Evolutionary conservation across 2,888 invertebrate genomes (phyloP), one percentile per base, ranked within the genome.

Genomic region (Pristionchus maxplancki): DNA sequence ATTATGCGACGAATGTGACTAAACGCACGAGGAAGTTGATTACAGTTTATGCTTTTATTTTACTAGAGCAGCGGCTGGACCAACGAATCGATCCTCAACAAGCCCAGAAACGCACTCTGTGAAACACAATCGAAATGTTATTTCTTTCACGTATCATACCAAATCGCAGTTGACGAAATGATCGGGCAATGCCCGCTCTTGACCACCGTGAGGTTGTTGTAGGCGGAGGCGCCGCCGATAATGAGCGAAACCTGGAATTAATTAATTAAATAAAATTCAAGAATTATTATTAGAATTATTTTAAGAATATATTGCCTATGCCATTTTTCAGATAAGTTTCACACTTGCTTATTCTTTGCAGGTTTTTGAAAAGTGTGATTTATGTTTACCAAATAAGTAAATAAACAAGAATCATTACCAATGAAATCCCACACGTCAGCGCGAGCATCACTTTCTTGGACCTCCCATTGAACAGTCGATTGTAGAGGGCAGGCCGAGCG

Each of bases 161-260:
- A 90, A 74, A 86, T 87, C 31, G 90, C 89, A n/a, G 93, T 93
- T 24, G 92, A 92, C 8, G 91, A 90, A 28, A 92, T 93, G 88
- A 93, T 93, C n/a, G 93, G 92, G 67, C 93, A 93, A 85, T 92
- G 92, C 40, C 71, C 86, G 3, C 71, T 71, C 34, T 71, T 71
- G 31, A 87, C 86, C n/a, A 71, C 50, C 0, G 71, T 87, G 6
- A 20, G 5, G n/a, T 87, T 87, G 71, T 50, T 37, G 50, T n/a
- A 87, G 17, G 86, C 86, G 15, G 86, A 87, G 9, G 34, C 31
- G 8, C 71, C 86, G 1, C 48, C 86, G 71, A 34, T 44, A 4
- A 44, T 34, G 34, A 87, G 40, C 2, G 86, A 87, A 0, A 87
- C 8, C 86, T 87, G 62, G 2, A 53, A 53, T 44, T n/a, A n/a